Evolutionary conservation across 92 coral and sea anemone genomes (phyloP), one percentile per base, ranked within the genome.

Genomic region (Porites cylindrica): DNA sequence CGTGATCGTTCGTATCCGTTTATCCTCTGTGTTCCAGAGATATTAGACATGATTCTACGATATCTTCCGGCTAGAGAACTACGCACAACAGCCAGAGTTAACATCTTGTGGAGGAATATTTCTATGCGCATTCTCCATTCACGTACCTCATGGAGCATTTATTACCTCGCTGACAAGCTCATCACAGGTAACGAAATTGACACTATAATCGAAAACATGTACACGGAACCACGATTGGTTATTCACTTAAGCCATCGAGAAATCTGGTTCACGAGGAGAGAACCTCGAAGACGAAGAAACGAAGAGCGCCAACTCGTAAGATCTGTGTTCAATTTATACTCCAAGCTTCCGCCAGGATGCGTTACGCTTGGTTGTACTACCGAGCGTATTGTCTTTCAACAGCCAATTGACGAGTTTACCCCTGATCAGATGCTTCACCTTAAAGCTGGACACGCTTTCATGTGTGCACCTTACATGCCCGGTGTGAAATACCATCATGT

Each of bases 401-500:
- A 91, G 18, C 95, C 89, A 21, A 53, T 80, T 21, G 75, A 47
- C 16, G 66, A 76, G 17, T 71, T 82, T 23, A 81, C 86, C 12
- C 77, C 86, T 1, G 78, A 67, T n/a, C 90, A 81, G 20, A 91
- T 95, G 5, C 88, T 85, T 10, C 99, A 97, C 68, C 82, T 90
- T 63, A 93, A 95, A 23, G 82, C 89, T 13, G 99, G 99, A 1
- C 95, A 97, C 85, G 94, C 91, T 7, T 88, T 96, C 58, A 72
- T 96, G 70, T 83, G 90, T n/a, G 79, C 96, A 64, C 99, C 99
- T 16, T 68, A 89, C 63, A 91, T 97, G 88, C 94, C 91, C 26
- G 99, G 99, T 52, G 98, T 97, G 66, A 79, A 70, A 10, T 97
- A 95, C 81, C 98, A 95, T 43, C 91, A 95, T 43, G 99, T 91